These are phyloP conservation scores for Cyanistes caeruleus DNA, from an alignment of 2,113 vertebrate genomes.

Conservation along the genomic window DNA sequence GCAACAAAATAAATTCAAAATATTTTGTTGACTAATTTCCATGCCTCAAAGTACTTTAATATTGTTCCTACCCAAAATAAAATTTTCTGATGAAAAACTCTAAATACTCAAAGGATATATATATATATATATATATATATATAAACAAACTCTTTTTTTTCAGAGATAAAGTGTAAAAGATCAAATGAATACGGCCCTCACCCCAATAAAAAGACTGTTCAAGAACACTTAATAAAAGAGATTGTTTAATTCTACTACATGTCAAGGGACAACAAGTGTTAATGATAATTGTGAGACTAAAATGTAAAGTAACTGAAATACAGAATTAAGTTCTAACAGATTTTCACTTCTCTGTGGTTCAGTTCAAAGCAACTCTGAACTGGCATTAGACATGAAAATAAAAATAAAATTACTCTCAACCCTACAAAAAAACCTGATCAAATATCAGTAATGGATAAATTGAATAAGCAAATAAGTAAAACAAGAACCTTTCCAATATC, in stretches of 20 bases:
- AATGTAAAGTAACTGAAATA: not conserved
- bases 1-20: not conserved
- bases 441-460: not conserved
- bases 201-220: not conserved
- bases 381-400: not conserved
- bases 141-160: not conserved
- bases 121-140: too few relatives aligned
- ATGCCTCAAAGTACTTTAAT: not conserved
- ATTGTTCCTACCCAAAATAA: not conserved
- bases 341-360: not conserved
- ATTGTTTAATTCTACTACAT: not conserved
- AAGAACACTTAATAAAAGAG: not conserved
- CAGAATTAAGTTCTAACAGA: not conserved
- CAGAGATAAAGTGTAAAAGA: not conserved
- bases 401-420: constrained; percentile 1
- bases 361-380: not conserved
- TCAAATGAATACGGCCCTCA: not conserved
- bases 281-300: not conserved
- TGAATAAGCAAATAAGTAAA: not conserved
- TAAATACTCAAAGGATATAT: not conserved
- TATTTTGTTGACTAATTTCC: not conserved
- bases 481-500: constrained; percentile 18
- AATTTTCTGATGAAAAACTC: not conserved
- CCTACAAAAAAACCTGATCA: not conserved
- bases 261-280: not conserved